Evolutionary conservation across 2,113 vertebrate species (phyloP).

Genomic region (Carlito syrichta): DNA sequence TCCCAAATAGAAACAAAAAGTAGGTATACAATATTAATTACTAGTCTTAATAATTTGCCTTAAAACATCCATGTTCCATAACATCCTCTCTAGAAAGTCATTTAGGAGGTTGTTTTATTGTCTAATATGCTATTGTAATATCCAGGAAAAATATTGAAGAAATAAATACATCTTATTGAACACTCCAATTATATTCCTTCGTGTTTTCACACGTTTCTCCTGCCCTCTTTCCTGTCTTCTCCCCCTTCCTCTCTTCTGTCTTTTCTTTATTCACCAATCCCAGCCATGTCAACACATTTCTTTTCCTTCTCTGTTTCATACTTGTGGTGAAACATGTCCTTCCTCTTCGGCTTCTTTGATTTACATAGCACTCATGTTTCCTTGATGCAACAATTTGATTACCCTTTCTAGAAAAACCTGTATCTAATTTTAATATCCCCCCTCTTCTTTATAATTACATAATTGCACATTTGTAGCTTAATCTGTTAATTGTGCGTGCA

Average conservation of each 20-base stretch:
- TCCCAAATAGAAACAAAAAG: background rate
- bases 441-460: constrained; percentile 59
- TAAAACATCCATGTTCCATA: background rate
- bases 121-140: background rate
- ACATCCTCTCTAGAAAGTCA: background rate
- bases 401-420: background rate
- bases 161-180: background rate
- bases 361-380: constrained; percentile 40
- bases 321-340: constrained; percentile 16
- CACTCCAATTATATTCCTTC: background rate
- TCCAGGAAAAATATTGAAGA: background rate
- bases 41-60: background rate
- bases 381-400: constrained; percentile 47
- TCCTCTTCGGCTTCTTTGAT: constrained; percentile 1
- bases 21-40: background rate
- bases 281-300: background rate
- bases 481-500: constrained; percentile 55
- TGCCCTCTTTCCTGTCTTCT: background rate
- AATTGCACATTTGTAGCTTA: constrained; percentile 60
- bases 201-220: background rate
- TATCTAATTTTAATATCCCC: constrained; percentile 52
- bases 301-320: background rate
- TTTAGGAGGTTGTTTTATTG: background rate
- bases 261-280: background rate
- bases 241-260: background rate